A percentile compares a stretch with the other conserved stretches of the same genome.
These are phyloP conservation scores for Neosalanx taihuensis DNA, from an alignment of 2,797 vertebrate genomes.

Conservation along the genomic window DNA sequence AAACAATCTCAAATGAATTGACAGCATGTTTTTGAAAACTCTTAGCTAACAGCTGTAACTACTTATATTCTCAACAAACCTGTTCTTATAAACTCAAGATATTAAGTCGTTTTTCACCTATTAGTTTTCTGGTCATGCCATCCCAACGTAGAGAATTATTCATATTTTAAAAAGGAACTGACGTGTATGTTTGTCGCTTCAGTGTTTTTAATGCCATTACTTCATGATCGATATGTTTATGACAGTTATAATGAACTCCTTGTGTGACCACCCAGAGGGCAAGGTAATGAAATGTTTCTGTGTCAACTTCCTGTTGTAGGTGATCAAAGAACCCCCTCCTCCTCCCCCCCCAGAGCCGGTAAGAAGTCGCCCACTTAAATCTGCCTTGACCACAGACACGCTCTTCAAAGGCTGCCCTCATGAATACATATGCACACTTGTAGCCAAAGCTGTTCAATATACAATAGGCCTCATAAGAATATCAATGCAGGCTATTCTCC, in stretches of 20 bases:
- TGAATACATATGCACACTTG: neutral
- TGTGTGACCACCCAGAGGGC: constrained; percentile 4
- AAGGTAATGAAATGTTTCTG: neutral
- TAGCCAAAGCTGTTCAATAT: no score
- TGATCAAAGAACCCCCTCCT: constrained; percentile 86
- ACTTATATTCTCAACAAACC: no score
- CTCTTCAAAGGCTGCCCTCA: neutral
- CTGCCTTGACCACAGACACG: neutral
- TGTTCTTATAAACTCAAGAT: no score
- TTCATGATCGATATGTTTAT: neutral
- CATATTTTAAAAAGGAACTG: no score
- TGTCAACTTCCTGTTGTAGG: constrained; percentile 64
- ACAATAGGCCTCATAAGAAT: no score
- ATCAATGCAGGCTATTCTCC: neutral
- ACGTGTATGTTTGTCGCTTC: neutral
- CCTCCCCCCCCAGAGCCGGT: constrained; percentile 87
- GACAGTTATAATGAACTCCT: neutral
- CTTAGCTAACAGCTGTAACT: no score
- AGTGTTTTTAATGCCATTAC: no score
- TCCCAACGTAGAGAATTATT: no score
- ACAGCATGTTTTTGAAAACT: no score
- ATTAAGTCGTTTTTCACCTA: no score
- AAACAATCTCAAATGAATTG: no score
- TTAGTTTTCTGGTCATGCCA: no score
- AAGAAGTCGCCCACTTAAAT: constrained; percentile 67